Evolutionary conservation across 35 echinoderm and acorn worm species (phyloP), one percentile per base, ranked within the genome.

Genomic region (Stichopus chloronotus): DNA sequence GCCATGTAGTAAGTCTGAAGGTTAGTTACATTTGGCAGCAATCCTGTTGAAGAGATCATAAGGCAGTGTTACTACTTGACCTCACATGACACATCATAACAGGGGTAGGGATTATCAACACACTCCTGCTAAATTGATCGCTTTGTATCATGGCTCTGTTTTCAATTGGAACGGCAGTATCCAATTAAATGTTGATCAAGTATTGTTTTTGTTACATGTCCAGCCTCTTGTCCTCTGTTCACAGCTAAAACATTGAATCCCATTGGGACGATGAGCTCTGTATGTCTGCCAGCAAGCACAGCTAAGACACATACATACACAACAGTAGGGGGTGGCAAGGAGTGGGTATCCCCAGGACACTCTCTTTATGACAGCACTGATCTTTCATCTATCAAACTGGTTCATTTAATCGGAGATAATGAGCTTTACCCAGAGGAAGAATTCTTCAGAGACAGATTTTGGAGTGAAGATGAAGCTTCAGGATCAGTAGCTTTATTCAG

Each of bases 351-450:
- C 5, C 6, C 19, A 21, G 12, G 9, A 23, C 12, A 25, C 6
- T 83, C 55, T 8, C 52, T 57, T 9, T 57, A 53, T 83, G 80
- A 83, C 43, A 83, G 80, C 52, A n/a, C 22, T 74, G 69, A 74
- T 6, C 69, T 74, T 0, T 74, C 69, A n/a, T 74, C 69, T n/a
- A 89, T 89, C 60, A 89, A 71, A 72, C 71, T 61, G 8, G n/a
- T 89, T 9, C 21, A 63, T 20, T 61, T 89, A 6, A 89, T 89
- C 30, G 61, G 61, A 54, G 21, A 89, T 8, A 52, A 89, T 71
- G 87, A 89, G 60, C 57, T 89, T 59, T 89, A 71, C 14, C 52
- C 59, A 72, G 61, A 72, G 24, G 60, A 89, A 63, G 87, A 89
- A 6, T 63, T 89, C 7, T 71, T 89, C 20, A 20, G 17, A 53